A percentile compares a stretch with the other conserved stretches of the same genome.
phyloP scores from a whole-genome alignment of 2,888 invertebrate species.

The Sisyra nigra region DNA sequence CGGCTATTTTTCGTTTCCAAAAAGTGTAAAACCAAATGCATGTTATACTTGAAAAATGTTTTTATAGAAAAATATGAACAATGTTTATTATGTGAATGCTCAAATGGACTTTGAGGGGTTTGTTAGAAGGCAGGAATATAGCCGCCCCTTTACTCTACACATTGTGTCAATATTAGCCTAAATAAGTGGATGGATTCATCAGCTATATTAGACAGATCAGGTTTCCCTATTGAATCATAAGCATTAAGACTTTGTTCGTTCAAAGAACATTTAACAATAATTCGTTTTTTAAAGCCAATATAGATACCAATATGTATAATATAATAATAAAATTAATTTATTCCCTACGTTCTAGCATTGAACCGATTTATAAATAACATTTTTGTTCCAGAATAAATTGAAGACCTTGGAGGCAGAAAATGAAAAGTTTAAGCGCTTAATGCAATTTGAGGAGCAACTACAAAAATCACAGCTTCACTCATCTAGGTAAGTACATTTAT shows the following conservation, averaged over 20 bases:
- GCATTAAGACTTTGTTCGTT: too few species aligned
- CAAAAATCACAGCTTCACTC: conserved; percentile 21
- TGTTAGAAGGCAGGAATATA: too few species aligned
- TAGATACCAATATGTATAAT: background rate
- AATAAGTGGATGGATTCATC: conserved; percentile 45
- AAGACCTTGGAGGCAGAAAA: conserved; percentile 46
- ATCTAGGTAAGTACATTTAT: background rate
- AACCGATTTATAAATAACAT: too few species aligned
- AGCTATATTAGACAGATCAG: conserved; percentile 23
- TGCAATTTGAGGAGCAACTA: conserved; percentile 50
- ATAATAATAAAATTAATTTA: background rate
- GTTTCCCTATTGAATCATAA: conserved; percentile 15
- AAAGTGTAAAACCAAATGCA: too few species aligned
- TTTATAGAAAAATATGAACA: too few species aligned
- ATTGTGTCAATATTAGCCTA: conserved; percentile 45
- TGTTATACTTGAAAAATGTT: too few species aligned
- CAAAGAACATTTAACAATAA: too few species aligned
- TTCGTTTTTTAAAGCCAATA: background rate
- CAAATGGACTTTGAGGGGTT: too few species aligned
- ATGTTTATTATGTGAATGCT: too few species aligned
- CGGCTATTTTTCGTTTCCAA: too few species aligned
- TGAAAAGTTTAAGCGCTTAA: conserved; percentile 44
- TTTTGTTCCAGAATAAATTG: conserved; percentile 46
- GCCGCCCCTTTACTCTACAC: conserved; percentile 14
- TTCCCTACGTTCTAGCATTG: too few species aligned